Evolutionary conservation across 1,140 invertebrate genomes (phyloP).

Genomic region (Eufriesea mexicana): DNA sequence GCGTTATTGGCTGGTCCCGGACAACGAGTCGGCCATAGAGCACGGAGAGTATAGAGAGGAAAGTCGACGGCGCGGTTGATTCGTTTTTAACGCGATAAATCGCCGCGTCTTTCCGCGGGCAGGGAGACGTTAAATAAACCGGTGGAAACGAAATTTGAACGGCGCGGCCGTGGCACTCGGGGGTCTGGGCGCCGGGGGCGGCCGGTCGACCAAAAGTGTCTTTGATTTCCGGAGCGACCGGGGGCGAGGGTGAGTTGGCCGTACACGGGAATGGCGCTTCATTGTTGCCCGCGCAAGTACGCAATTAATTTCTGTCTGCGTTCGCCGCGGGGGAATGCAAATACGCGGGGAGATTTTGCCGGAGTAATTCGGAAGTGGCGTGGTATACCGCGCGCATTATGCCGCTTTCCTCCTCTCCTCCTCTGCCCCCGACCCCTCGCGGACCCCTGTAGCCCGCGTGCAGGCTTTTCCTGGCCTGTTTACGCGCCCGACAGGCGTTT

Average conservation of each 20-base stretch:
- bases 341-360: conserved; percentile 79
- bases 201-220: conserved; percentile 70
- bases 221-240: conserved; percentile 75
- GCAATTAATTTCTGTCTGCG: conserved; percentile 80
- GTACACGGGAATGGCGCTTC: conserved; percentile 71
- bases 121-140: conserved; percentile 45
- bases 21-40: not conserved
- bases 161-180: not conserved
- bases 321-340: conserved; percentile 77
- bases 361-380: conserved; percentile 79
- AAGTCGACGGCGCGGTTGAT: not conserved
- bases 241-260: conserved; percentile 32
- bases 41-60: no score
- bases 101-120: not conserved
- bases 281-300: conserved; percentile 78
- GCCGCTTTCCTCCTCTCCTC: conserved; percentile 62
- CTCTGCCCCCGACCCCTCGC: conserved; percentile 1
- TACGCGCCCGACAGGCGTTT: conserved; percentile 44
- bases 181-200: conserved; percentile 2
- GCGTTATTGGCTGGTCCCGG: not conserved
- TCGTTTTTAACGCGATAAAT: conserved; percentile 15
- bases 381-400: conserved; percentile 79
- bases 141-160: conserved; percentile 58
- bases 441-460: conserved; percentile 23
- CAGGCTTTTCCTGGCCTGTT: conserved; percentile 57